Percentiles rank a stretch among this genome's conserved stretches.
Evolutionary conservation across 2,113 vertebrate species (phyloP).

Genomic region (Antechinus stuartii): DNA sequence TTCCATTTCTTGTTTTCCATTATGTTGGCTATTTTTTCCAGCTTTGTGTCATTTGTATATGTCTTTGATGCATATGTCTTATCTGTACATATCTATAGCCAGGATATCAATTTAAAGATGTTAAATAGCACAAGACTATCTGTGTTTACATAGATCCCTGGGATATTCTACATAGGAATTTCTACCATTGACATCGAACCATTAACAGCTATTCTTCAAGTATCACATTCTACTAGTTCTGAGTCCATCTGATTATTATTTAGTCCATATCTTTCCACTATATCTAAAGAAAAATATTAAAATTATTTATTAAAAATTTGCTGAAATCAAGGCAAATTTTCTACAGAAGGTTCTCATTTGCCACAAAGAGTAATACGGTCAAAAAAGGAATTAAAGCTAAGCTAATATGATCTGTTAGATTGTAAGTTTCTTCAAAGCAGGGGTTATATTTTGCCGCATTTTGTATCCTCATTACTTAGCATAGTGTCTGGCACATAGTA

Average conservation of each 20-base stretch:
- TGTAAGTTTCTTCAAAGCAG: background rate
- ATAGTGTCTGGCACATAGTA: background rate
- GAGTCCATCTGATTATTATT: background rate
- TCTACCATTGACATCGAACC: background rate
- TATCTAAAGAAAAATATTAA: background rate
- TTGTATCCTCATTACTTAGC: background rate
- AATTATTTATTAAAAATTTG: background rate
- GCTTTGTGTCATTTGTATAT: background rate
- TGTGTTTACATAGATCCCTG: background rate
- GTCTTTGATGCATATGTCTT: background rate
- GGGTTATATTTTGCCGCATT: background rate
- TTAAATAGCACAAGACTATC: background rate
- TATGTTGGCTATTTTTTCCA: background rate
- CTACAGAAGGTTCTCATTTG: background rate
- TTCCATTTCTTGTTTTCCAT: background rate
- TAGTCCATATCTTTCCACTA: background rate
- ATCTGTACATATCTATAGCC: background rate
- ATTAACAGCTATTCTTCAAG: background rate
- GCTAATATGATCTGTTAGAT: background rate
- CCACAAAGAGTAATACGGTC: background rate
- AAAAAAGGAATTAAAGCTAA: background rate
- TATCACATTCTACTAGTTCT: background rate
- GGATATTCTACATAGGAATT: background rate
- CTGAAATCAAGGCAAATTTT: background rate
- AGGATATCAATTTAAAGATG: background rate